Percentiles rank a stretch among this genome's conserved stretches.
Conservation (phyloP, 2,888 invertebrate genomes). For the Eurytoma californica region DNA sequence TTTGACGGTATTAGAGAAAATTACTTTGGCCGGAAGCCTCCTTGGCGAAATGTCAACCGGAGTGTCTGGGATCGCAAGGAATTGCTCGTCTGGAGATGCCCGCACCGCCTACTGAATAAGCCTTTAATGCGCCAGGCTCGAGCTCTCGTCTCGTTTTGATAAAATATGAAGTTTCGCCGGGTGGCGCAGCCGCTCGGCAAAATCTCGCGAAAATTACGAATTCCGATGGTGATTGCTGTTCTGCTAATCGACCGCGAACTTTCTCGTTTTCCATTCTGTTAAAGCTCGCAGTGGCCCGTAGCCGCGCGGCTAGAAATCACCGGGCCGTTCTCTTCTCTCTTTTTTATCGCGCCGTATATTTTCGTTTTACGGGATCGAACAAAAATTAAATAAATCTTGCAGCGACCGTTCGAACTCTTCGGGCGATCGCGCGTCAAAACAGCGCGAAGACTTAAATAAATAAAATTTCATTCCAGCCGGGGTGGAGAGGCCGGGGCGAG, state of each 20-base stretch:
- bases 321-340: not conserved
- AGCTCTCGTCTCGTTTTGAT: constrained; percentile 2
- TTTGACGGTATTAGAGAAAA: constrained; percentile 37
- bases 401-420: too few species aligned
- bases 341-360: not conserved
- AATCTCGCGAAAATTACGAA: constrained; percentile 15
- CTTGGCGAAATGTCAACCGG: constrained; percentile 42
- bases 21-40: constrained; percentile 40
- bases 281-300: constrained; percentile 30
- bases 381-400: not conserved
- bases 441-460: too few species aligned
- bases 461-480: too few species aligned
- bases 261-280: constrained; percentile 49
- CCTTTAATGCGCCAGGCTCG: constrained; percentile 7
- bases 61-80: constrained; percentile 16
- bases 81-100: not conserved
- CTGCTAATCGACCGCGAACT: constrained; percentile 32
- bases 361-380: not conserved
- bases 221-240: constrained; percentile 20
- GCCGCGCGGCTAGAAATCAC: constrained; percentile 1
- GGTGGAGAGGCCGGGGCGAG: too few species aligned
- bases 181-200: not conserved
- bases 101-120: not conserved
- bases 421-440: too few species aligned
- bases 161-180: not conserved